Base-by-base conservation (phyloP, 2,113 vertebrate genomes). In the Heteronetta atricapilla region DNA sequence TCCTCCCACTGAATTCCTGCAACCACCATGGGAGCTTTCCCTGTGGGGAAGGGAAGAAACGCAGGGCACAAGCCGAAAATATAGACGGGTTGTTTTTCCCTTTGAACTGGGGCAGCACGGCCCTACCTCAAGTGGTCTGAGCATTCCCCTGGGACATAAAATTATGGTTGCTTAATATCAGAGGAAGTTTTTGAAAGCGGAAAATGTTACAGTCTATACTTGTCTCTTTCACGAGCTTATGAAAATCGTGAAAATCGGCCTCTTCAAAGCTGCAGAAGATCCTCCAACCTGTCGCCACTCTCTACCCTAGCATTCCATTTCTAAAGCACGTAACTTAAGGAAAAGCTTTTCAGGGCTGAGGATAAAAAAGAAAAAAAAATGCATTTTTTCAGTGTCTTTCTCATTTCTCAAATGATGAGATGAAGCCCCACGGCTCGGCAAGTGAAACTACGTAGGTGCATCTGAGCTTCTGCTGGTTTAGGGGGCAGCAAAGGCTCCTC, bases 1-100 rank as follows among this genome's bases (percentile, higher is more conserved):
- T 53, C 95, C 87, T 94, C 94, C 84, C 89, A 55, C 91, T 29
- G 78, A 64, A 77, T 85, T 91, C 94, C 85, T 6, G 44, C 4
- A 52, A 44, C 81, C 55, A 84, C 90, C 75, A 28, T 50, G 64
- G 76, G 64, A 96, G 68, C 55, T 82, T 79, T 92, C 16, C 44
- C 60, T 62, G 31, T 8, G 53, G 53, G 81, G 84, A 94, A 3
- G 2, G 89, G 78, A 36, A 83, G 63, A 82, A 95, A 70, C 3
- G 0, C 40, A 67, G 80, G 68, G 86, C 80, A 91, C 3, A 2
- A 92, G 63, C 73, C 60, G 52, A 31, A 94, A 95, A 94, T 66
- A 62, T 3, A 89, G 63, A 26, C 0, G 0, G 73, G 44, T 90
- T 68, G 52, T 8, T 60, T 83, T 26, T 68, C 81, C 1, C 64